Conservation (phyloP, 2,113 vertebrate genomes). For the Erinaceus europaeus region DNA sequence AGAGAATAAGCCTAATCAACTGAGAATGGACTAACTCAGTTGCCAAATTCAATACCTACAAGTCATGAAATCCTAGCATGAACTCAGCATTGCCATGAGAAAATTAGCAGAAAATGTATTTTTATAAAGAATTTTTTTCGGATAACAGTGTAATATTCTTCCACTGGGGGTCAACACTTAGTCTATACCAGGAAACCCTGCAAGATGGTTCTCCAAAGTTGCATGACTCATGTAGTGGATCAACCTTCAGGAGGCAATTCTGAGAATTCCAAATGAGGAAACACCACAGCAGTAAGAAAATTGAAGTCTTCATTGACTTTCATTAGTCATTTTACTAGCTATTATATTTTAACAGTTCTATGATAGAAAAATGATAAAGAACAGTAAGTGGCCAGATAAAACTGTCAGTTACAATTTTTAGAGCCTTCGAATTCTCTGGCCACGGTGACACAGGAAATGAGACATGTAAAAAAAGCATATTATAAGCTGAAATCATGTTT, state of each 20-base stretch:
- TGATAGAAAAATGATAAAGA: background rate
- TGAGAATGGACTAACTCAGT: background rate
- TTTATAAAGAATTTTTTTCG: constrained; percentile 2
- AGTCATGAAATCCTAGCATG: background rate
- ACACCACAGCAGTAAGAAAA: background rate
- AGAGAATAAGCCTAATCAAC: background rate
- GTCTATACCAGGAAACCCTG: constrained; percentile 50
- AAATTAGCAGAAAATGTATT: background rate
- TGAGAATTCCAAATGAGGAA: constrained; percentile 58
- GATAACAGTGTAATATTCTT: constrained; percentile 25
- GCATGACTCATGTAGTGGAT: constrained; percentile 28
- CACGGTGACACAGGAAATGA: background rate
- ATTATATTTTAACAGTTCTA: background rate
- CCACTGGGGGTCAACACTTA: background rate
- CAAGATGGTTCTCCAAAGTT: constrained; percentile 43
- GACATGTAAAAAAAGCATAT: background rate
- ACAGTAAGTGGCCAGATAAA: background rate
- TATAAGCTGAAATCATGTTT: background rate
- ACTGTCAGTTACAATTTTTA: background rate
- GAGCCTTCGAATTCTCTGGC: background rate
- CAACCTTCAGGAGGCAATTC: background rate
- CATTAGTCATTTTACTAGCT: background rate
- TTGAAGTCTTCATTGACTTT: background rate
- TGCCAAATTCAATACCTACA: constrained; percentile 23
- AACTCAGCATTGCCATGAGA: background rate